Evolutionary conservation across 1,140 invertebrate species (phyloP).

Genomic region (Akabosia matsudoensis): DNA sequence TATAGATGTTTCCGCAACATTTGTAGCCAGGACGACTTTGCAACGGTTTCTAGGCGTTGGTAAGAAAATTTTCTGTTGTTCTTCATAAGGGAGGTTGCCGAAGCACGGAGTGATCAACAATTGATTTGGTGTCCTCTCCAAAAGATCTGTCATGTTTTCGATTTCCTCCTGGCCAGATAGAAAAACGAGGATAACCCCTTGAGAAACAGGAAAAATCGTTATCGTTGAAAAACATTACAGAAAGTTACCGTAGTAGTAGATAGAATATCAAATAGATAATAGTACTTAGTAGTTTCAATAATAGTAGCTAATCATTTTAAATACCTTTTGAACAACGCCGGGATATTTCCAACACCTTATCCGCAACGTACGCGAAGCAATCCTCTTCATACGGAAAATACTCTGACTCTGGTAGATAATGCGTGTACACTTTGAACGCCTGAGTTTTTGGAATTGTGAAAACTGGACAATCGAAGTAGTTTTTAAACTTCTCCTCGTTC

Average conservation of each 20-base stretch:
- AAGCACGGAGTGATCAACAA: neutral
- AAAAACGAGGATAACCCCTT: slow-evolving; percentile 64
- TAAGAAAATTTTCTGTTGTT: slow-evolving; percentile 2
- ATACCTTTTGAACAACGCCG: slow-evolving; percentile 38
- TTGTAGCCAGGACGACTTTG: slow-evolving; percentile 33
- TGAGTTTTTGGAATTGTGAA: slow-evolving; percentile 57
- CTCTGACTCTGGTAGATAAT: slow-evolving; percentile 54
- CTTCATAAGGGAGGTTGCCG: neutral
- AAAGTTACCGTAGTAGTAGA: slow-evolving; percentile 31
- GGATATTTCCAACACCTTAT: no score
- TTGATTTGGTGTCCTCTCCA: neutral
- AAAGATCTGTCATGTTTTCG: slow-evolving; percentile 10
- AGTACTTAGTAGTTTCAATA: slow-evolving; percentile 53
- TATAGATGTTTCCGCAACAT: slow-evolving; percentile 73
- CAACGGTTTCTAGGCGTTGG: neutral
- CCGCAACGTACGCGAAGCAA: no score
- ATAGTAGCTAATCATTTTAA: slow-evolving; percentile 47
- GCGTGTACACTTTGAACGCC: slow-evolving; percentile 59
- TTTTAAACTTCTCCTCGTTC: slow-evolving; percentile 65
- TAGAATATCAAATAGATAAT: neutral
- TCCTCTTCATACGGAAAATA: no score
- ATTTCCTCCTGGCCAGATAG: slow-evolving; percentile 64
- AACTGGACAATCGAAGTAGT: slow-evolving; percentile 64
- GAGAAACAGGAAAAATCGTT: no score
- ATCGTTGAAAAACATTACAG: no score